Base-by-base conservation (phyloP, 2,888 invertebrate species). In the Pemphredon lugubris region DNA sequence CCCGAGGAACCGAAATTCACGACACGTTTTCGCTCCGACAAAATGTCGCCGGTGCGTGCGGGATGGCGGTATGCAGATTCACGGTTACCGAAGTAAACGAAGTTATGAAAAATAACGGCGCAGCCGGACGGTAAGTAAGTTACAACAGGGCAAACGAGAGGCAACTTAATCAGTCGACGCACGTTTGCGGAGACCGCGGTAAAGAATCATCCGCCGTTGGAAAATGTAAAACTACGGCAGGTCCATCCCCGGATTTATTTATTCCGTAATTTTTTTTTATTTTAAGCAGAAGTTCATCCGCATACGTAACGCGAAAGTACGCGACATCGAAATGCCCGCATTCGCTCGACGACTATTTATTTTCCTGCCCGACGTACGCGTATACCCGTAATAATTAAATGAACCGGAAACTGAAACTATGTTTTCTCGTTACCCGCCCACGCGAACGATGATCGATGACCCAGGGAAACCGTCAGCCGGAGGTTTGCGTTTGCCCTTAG, bases 71-170 rank as follows among this genome's bases (percentile, higher is more conserved):
- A 83, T 75, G 70, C 74, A 77, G 72, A 74, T 74, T 73, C 57
- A 51, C 75, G 68, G 77, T 73, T 77, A 68, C 34, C 64, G 30
- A 58, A 55, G 63, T 65, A 71, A 74, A 80, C 55, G 32, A 21
- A 44, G 60, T 79, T 75, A 67, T 64, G 58, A 72, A 75, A 77
- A 79, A 73, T 75, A 77, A 76, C 48, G 58, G 30, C 26, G 16
- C 9, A 32, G 18, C 14, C 47, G 13, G 55, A 4, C 42, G n/a
- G 26, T 70, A 73, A 73, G 61, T 71, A 71, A 73, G 71, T 59
- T 65, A 60, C 50, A 34, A 40, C 20, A 26, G 47, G 42, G 44
- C 70, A 50, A 65, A 64, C 64, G 68, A 59, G 53, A 34, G 47
- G 42, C 55, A 57, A 60, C 61, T 77, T 73, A 61, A 75, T 76